Conservation (phyloP, 2,113 vertebrate species). For the Alouatta palliata region DNA sequence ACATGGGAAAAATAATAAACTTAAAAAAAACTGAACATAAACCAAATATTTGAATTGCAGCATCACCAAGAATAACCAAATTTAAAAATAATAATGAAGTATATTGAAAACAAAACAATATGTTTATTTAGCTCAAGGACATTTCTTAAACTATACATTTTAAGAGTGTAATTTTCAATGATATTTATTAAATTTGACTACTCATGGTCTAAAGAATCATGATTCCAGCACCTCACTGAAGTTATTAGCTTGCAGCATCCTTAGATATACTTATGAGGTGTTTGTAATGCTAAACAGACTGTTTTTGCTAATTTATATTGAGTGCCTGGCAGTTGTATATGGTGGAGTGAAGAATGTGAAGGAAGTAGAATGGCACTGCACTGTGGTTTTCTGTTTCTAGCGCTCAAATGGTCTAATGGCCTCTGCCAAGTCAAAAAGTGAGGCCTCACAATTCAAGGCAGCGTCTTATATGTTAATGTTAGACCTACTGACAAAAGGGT, state of each 20-base stretch:
- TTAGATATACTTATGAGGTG: not conserved
- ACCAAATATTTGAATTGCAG: not conserved
- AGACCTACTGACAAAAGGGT: not conserved
- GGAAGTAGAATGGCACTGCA: not conserved
- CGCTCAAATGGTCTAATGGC: not conserved
- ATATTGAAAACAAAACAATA: not conserved
- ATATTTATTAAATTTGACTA: not conserved
- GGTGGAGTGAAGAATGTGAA: not conserved
- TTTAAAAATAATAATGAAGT: not conserved
- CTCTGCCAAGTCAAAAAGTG: not conserved
- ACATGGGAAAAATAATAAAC: not conserved
- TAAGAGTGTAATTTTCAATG: not conserved
- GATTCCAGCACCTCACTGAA: not conserved
- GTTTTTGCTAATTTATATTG: not conserved
- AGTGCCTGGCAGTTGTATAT: not conserved
- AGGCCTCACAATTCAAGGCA: not conserved
- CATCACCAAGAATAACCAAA: not conserved
- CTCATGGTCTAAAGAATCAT: not conserved
- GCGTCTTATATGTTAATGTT: not conserved
- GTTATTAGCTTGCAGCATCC: not conserved
- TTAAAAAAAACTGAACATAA: not conserved
- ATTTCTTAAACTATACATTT: not conserved
- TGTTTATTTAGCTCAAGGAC: not conserved
- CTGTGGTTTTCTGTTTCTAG: not conserved
- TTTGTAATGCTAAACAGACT: not conserved